A percentile compares a stretch with the other conserved stretches of the same genome.
Conservation (phyloP, 2,797 vertebrate species). For the Poeciliopsis infans region DNA sequence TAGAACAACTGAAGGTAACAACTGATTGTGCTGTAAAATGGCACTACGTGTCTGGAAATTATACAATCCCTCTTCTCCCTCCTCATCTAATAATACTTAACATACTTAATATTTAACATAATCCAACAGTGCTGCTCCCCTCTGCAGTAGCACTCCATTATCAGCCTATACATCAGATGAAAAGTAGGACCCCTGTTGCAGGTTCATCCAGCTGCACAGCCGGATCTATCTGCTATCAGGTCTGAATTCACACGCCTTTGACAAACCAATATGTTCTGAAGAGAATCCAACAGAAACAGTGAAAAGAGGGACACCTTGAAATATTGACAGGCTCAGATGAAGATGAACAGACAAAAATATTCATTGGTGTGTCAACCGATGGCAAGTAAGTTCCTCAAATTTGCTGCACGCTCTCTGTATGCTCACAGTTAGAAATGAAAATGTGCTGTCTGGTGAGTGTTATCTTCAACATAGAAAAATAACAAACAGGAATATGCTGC, state of each 20-base stretch:
- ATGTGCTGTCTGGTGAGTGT: neutral
- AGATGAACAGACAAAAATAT: slow-evolving; percentile 34
- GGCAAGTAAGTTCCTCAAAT: neutral
- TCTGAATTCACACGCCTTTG: slow-evolving; percentile 44
- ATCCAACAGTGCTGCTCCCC: neutral
- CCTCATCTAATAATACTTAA: too few species aligned
- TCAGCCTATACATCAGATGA: slow-evolving; percentile 7
- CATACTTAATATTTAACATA: too few species aligned
- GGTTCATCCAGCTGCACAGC: slow-evolving; percentile 28
- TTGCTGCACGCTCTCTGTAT: neutral
- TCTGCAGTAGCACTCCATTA: neutral
- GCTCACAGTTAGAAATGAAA: neutral
- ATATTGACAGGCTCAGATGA: slow-evolving; percentile 41
- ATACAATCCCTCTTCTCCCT: too few species aligned
- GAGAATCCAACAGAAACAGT: slow-evolving; percentile 57
- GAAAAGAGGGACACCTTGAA: slow-evolving; percentile 39
- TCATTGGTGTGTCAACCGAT: slow-evolving; percentile 3
- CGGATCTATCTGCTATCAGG: slow-evolving; percentile 39
- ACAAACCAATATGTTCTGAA: slow-evolving; percentile 52
- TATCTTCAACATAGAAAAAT: neutral
- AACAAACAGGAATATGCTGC: neutral
- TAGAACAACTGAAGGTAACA: too few species aligned
- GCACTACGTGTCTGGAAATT: too few species aligned
- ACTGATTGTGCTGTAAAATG: too few species aligned
- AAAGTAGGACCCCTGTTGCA: slow-evolving; percentile 16